Evolutionary conservation across 2,797 vertebrate species (phyloP), one percentile per base, ranked within the genome.

Genomic region (Macropus fuliginosus): DNA sequence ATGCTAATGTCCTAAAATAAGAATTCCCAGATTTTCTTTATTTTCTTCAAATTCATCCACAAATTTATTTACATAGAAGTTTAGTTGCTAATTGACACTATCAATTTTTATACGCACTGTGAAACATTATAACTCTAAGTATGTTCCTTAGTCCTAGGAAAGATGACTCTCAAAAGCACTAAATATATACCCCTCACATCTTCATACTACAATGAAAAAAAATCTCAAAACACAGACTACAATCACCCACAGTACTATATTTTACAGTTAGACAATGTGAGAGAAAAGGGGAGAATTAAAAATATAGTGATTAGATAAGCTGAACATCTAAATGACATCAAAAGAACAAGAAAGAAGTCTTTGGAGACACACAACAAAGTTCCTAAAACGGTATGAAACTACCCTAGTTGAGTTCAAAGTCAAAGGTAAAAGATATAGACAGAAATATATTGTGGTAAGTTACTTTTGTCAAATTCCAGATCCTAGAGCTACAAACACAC

Each of bases 381-480:
- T 34, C 57, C 89, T 92, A 91, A 95, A 50, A 54, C 56, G 90
- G 54, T 91, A 56, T 31, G 31, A 55, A 74, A n/a, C n/a, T 16
- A 21, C 31, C 34, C 13, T 74, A 40, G n/a, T 4, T 56, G 28
- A 50, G 87, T 54, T 46, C 62, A 91, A 56, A 27, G 91, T 56
- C 52, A 52, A 91, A 28, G 90, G 27, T 21, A 91, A 59, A 92
- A 74, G 31, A 18, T 28, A 62, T 9, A 59, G 40, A 94, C 24
- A 66, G 1, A 55, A 57, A 74, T 16, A 94, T 10, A 54, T 56
- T 90, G 13, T 54, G 21, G 1, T 24, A 56, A 57, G 40, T 16
- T 81, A 91, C 18, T 55, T 94, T 92, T 94, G 29, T 50, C 31
- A 81, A 81, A 94, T 91, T 92, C 34, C 46, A 56, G n/a, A 90